These are phyloP conservation scores for Craniophora ligustri DNA, from an alignment of 2,888 invertebrate species.

Conservation along the genomic window DNA sequence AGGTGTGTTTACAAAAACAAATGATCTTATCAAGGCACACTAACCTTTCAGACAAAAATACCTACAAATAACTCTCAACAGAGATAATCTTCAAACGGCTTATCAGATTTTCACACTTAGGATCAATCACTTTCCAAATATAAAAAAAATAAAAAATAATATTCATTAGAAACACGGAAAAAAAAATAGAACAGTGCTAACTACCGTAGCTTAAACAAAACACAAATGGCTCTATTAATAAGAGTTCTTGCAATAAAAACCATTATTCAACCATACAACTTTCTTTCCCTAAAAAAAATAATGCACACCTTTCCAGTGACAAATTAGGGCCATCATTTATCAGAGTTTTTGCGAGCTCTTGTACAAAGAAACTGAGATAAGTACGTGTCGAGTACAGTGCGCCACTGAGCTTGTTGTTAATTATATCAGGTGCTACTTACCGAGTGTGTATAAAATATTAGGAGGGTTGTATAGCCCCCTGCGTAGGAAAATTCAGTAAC, in stretches of 20 bases:
- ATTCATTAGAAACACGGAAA: too few species aligned
- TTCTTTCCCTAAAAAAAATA: conserved; percentile 1
- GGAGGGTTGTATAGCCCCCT: neutral
- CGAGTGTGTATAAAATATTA: neutral
- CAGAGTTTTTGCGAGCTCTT: conserved; percentile 13
- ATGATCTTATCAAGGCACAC: too few species aligned
- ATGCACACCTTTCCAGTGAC: conserved; percentile 7
- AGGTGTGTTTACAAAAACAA: too few species aligned
- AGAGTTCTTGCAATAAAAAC: neutral
- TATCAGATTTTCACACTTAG: too few species aligned
- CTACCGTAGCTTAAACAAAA: too few species aligned
- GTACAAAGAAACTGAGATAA: conserved; percentile 6
- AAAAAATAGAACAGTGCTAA: too few species aligned
- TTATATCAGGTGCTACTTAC: neutral
- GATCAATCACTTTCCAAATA: too few species aligned
- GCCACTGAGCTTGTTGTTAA: conserved; percentile 15
- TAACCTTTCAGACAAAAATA: too few species aligned
- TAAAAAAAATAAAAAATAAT: too few species aligned
- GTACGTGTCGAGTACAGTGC: conserved; percentile 3
- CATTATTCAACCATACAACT: neutral
- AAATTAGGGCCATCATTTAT: conserved; percentile 22
- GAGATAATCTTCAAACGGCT: too few species aligned
- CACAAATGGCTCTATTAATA: neutral
- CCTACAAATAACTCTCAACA: too few species aligned
- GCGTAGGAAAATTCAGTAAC: too few species aligned